Percentiles rank a stretch among this genome's conserved stretches.
Evolutionary conservation across 2,797 vertebrate species (phyloP).

Genomic region (Sebastes oblongus): DNA sequence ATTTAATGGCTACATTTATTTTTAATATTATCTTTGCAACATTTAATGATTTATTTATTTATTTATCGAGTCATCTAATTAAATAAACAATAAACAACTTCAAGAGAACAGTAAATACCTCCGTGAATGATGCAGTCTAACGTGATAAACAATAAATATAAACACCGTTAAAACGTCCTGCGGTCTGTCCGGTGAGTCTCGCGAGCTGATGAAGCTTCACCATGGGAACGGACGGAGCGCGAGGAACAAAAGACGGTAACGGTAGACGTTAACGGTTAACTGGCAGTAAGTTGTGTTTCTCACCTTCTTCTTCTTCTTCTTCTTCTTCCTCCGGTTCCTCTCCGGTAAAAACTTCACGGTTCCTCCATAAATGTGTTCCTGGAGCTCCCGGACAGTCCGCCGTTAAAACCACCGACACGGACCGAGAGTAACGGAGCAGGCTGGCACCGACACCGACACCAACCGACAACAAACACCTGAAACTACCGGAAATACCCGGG

Average conservation of each 20-base stretch:
- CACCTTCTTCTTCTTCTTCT: neutral
- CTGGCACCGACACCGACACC: neutral
- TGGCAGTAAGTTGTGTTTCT: neutral
- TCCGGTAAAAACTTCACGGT: conserved; percentile 8
- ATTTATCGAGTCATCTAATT: fast-evolving
- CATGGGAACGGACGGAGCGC: conserved; percentile 36
- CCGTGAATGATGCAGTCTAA: no score
- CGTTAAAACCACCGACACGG: neutral
- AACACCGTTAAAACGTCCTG: no score
- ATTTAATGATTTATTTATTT: no score
- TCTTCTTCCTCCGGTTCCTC: neutral
- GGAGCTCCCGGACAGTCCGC: neutral
- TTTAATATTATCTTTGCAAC: no score
- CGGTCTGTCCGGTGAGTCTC: conserved; percentile 25
- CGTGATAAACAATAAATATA: no score
- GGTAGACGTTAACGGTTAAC: neutral
- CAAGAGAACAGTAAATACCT: no score
- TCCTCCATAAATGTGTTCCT: conserved; percentile 19
- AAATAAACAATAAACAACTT: no score
- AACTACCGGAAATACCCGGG: neutral
- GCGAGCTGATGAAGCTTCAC: conserved; percentile 72
- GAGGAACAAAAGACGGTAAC: no score
- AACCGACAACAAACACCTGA: neutral
- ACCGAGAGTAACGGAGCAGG: conserved; percentile 7
- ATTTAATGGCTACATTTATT: no score